These are phyloP conservation scores for Diplodus sargus DNA, from an alignment of 2,797 vertebrate genomes.

Conservation along the genomic window DNA sequence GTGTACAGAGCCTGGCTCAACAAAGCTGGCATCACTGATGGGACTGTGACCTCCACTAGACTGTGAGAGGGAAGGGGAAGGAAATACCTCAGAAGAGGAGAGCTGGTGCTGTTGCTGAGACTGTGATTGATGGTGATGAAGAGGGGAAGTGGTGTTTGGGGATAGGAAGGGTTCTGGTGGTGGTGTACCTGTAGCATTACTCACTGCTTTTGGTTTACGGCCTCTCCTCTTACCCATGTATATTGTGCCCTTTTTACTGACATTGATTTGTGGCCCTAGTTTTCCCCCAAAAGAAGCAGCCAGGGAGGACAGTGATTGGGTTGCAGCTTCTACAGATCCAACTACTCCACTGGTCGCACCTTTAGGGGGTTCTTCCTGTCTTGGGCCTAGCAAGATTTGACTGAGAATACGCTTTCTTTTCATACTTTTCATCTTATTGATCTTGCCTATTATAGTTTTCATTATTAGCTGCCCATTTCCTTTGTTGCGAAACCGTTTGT, in stretches of 20 bases:
- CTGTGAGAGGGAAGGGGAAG: conserved; percentile 91
- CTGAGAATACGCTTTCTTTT: conserved; percentile 96
- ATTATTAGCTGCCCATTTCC: conserved; percentile 96
- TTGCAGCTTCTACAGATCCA: conserved; percentile 73
- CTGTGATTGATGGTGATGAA: conserved; percentile 87
- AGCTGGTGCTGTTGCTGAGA: conserved; percentile 85
- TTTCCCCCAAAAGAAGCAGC: conserved; percentile 96
- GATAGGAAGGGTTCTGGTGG: conserved; percentile 82
- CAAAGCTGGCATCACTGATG: conserved; percentile 94
- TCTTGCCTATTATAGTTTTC: conserved; percentile 98
- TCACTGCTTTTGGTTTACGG: conserved; percentile 91
- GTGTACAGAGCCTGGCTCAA: conserved; percentile 94
- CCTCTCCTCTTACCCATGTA: conserved; percentile 99
- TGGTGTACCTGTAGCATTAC: conserved; percentile 57
- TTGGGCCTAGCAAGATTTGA: conserved; percentile 91
- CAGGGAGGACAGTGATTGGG: conserved; percentile 90
- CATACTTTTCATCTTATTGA: conserved; percentile 99
- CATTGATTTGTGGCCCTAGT: conserved; percentile 96
- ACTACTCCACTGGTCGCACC: conserved; percentile 54
- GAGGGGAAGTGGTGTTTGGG: conserved; percentile 82
- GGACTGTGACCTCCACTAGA: conserved; percentile 93
- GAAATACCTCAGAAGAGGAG: conserved; percentile 89
- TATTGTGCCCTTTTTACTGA: conserved; percentile 99
- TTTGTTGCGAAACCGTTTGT: conserved; percentile 89
- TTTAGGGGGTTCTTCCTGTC: conserved; percentile 79